Evolutionary conservation across 2,888 invertebrate species (phyloP).

Genomic region (Terebella lapidaria): DNA sequence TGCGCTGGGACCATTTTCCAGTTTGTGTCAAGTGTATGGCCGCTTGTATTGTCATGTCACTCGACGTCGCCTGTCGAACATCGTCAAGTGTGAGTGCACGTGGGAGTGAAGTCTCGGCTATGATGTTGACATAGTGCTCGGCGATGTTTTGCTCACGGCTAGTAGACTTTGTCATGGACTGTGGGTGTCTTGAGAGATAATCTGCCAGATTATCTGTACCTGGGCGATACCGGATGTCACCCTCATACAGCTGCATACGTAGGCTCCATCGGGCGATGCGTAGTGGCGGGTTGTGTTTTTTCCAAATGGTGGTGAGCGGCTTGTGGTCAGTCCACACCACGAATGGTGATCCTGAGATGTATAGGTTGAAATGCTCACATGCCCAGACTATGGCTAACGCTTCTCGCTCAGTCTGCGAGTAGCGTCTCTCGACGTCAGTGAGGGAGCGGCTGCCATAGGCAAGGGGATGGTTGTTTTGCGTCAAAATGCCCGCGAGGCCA

Average conservation of each 20-base stretch:
- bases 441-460: not conserved
- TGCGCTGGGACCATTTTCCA: not conserved
- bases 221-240: constrained; percentile 17
- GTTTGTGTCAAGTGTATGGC: constrained; percentile 1
- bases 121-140: constrained; percentile 20
- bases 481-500: constrained; percentile 26
- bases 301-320: constrained; percentile 4
- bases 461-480: constrained; percentile 17
- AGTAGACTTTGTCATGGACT: not conserved
- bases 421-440: constrained; percentile 1
- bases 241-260: constrained; percentile 22
- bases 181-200: constrained; percentile 26
- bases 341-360: constrained; percentile 6
- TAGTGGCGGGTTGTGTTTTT: constrained; percentile 20
- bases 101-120: constrained; percentile 15
- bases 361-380: constrained; percentile 4
- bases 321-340: constrained; percentile 7
- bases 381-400: constrained; percentile 4
- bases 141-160: constrained; percentile 7
- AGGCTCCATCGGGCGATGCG: constrained; percentile 28
- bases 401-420: constrained; percentile 9
- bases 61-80: constrained; percentile 1
- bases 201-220: constrained; percentile 27
- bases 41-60: not conserved
- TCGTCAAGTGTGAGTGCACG: constrained; percentile 6